A percentile compares a stretch with the other conserved stretches of the same genome.
phyloP scores from a whole-genome alignment of 1,140 invertebrate genomes.

The Psilanteris sp. region DNA sequence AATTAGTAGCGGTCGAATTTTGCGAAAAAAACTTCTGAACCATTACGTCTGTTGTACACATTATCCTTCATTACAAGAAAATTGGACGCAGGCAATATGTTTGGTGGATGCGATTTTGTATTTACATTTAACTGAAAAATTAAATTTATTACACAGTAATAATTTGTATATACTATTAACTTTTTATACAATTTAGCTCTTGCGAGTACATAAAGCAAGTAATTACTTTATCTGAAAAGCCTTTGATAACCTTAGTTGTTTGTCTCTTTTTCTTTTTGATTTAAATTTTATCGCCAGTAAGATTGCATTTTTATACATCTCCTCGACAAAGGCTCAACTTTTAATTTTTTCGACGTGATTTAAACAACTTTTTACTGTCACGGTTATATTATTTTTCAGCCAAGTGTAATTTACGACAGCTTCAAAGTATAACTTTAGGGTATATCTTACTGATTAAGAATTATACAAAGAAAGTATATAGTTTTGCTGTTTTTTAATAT shows the following conservation, averaged over 20 bases:
- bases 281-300: constrained; percentile 21
- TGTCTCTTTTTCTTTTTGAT: constrained; percentile 7
- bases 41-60: constrained; percentile 11
- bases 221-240: constrained; percentile 6
- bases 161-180: constrained; percentile 20
- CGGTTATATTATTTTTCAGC: constrained; percentile 19
- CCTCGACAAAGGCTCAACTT: constrained; percentile 35
- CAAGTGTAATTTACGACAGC: constrained; percentile 25
- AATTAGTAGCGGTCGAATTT: constrained; percentile 47
- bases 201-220: background rate
- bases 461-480: constrained; percentile 3
- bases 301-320: constrained; percentile 33
- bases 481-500: too few relatives aligned
- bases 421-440: constrained; percentile 30
- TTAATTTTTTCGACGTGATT: constrained; percentile 41
- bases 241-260: constrained; percentile 7
- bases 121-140: background rate
- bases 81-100: background rate
- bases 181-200: constrained; percentile 11
- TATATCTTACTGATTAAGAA: constrained; percentile 10
- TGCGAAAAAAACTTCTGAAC: background rate
- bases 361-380: constrained; percentile 24
- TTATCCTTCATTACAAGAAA: background rate
- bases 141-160: constrained; percentile 4
- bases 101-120: background rate